A percentile compares a stretch with the other conserved stretches of the same genome.
Evolutionary conservation across 2,888 invertebrate species (phyloP).

Genomic region (Parapristionchus giblindavisi): DNA sequence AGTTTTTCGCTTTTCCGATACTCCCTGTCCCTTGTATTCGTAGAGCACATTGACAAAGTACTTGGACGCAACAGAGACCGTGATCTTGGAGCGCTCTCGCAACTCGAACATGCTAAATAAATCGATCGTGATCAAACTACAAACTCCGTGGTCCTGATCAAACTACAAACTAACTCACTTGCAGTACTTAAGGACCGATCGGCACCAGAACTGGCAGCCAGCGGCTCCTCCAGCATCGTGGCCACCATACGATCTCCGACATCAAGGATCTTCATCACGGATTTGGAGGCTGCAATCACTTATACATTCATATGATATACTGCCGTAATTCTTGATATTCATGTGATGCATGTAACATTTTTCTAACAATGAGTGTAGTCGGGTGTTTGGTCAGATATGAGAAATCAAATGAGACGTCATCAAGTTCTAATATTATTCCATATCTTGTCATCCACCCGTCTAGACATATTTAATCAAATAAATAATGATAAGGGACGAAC

Average conservation of each 20-base stretch:
- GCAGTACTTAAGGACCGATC: conserved; percentile 93
- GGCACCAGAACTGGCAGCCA: conserved; percentile 98
- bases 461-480: too few relatives aligned
- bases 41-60: conserved; percentile 97
- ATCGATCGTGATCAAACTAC: not conserved
- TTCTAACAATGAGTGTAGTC: too few relatives aligned
- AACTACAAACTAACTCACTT: conserved; percentile 66
- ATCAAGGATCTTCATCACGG: conserved; percentile 96
- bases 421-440: too few relatives aligned
- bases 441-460: too few relatives aligned
- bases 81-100: conserved; percentile 92
- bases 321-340: too few relatives aligned
- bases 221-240: conserved; percentile 97
- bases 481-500: too few relatives aligned
- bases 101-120: conserved; percentile 82
- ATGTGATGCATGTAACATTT: too few relatives aligned
- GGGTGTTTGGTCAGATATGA: too few relatives aligned
- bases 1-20: too few relatives aligned
- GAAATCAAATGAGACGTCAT: too few relatives aligned
- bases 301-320: too few relatives aligned
- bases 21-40: conserved; percentile 95
- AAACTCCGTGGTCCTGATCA: not conserved
- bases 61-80: conserved; percentile 98
- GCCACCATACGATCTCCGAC: conserved; percentile 95
- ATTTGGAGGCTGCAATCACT: conserved; percentile 80